Evolutionary conservation across 2,888 invertebrate genomes (phyloP), one percentile per base, ranked within the genome.

Genomic region (Argynnis bischoffii): DNA sequence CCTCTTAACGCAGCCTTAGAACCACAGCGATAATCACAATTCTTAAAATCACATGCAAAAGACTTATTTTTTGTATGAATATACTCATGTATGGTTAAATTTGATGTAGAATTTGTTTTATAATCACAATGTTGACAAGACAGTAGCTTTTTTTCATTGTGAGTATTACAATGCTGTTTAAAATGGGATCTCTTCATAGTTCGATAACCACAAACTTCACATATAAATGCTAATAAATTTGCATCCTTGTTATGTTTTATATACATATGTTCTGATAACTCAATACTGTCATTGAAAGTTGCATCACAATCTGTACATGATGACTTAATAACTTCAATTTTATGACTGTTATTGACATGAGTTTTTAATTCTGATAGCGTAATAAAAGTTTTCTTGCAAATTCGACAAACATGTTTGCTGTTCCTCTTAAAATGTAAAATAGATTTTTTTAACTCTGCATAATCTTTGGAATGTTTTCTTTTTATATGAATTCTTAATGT

Each of bases 51-150:
- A 73, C 83, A 82, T 6, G 46, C 8, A 72, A 77, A 83, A 0
- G 76, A 73, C 59, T 76, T 79, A 11, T 70, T 63, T 14, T 75
- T 75, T 1, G 71, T 76, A 57, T 86, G 86, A 61, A 76, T 81
- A 3, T 74, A 70, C 61, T 76, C 72, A 74, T 86, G 86, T 46
- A 78, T 79, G 41, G 72, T 83, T 31, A 86, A 74, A 73, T 86
- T 86, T 0, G 80, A 74, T 57, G 63, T 72, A 64, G 79, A 74
- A 69, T 76, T 77, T 4, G 82, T 82, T 21, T 72, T 54, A 65
- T 82, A 83, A 66, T 79, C 75, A 67, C 83, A 83, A 41, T 63
- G 68, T 1, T 71, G 16, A 63, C 83, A 83, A 66, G 75, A 77
- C 8, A 46, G 60, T 69, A 35, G 59, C 69, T 78, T 81, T 5